Evolutionary conservation across 1,140 invertebrate species (phyloP).

Genomic region (Leptoteleia sp.): DNA sequence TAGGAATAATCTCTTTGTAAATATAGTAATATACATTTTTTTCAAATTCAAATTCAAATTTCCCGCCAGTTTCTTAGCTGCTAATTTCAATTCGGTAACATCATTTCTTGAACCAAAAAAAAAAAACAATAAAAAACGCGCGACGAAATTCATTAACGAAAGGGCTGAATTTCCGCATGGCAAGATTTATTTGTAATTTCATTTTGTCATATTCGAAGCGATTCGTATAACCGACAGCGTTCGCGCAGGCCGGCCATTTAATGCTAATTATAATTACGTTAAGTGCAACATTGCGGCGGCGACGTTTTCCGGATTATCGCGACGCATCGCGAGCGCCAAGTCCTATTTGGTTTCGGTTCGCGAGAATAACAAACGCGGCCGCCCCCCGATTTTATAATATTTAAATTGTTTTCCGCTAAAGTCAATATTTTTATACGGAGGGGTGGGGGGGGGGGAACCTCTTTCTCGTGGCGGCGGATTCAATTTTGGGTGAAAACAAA

Average conservation of each 20-base stretch:
- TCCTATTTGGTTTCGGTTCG: slow-evolving; percentile 24
- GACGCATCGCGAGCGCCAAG: slow-evolving; percentile 7
- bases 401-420: slow-evolving; percentile 16
- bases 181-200: slow-evolving; percentile 31
- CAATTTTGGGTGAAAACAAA: too few species aligned
- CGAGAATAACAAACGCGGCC: slow-evolving; percentile 9
- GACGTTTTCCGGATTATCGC: slow-evolving; percentile 39
- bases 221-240: slow-evolving; percentile 15
- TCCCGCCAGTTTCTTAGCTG: too few species aligned
- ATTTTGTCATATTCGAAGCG: slow-evolving; percentile 26
- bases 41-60: background rate
- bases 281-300: slow-evolving; percentile 45
- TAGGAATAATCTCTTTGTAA: too few species aligned
- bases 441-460: too few species aligned
- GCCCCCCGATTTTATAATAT: slow-evolving; percentile 12
- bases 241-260: slow-evolving; percentile 32
- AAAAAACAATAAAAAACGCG: background rate
- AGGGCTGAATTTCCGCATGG: background rate
- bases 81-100: too few species aligned
- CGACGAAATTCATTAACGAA: slow-evolving; percentile 1
- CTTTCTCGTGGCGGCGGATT: too few species aligned
- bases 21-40: too few species aligned
- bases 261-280: slow-evolving; percentile 61
- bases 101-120: too few species aligned
- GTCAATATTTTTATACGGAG: slow-evolving; percentile 7